Conservation (phyloP, 2,113 vertebrate species). For the Puntigrus tetrazona region DNA sequence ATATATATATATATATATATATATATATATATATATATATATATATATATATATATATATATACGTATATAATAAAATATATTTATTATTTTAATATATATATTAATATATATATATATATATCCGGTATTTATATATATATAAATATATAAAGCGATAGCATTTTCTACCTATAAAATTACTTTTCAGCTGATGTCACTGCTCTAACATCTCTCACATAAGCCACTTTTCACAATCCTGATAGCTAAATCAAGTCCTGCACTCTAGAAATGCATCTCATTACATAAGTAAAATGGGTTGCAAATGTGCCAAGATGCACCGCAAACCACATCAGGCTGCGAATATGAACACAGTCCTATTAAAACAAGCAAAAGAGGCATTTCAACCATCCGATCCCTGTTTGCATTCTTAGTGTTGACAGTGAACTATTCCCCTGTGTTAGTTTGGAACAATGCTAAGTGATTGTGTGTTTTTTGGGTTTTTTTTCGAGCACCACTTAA, state of each 20-base stretch:
- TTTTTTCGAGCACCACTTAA: conserved; percentile 42
- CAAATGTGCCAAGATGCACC: not conserved
- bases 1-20: too few relatives aligned
- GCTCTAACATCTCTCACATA: not conserved
- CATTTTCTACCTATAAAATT: too few relatives aligned
- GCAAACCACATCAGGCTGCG: not conserved
- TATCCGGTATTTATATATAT: too few relatives aligned
- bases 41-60: too few relatives aligned
- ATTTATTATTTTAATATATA: too few relatives aligned
- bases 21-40: too few relatives aligned
- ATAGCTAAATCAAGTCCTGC: not conserved
- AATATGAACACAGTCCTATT: not conserved
- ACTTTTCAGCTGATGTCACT: not conserved
- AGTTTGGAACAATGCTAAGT: conserved; percentile 42
- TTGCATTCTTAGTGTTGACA: conserved; percentile 42
- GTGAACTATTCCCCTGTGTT: conserved; percentile 50
- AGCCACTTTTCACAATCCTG: not conserved
- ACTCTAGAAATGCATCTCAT: not conserved
- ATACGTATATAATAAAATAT: too few relatives aligned
- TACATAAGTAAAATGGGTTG: not conserved
- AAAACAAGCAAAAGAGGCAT: conserved; percentile 30
- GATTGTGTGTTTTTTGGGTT: conserved; percentile 32
- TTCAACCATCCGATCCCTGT: conserved; percentile 29
- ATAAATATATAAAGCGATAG: too few relatives aligned
- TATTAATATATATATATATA: too few relatives aligned